phyloP scores from a whole-genome alignment of 2,888 invertebrate species.

The Alcis repandata region DNA sequence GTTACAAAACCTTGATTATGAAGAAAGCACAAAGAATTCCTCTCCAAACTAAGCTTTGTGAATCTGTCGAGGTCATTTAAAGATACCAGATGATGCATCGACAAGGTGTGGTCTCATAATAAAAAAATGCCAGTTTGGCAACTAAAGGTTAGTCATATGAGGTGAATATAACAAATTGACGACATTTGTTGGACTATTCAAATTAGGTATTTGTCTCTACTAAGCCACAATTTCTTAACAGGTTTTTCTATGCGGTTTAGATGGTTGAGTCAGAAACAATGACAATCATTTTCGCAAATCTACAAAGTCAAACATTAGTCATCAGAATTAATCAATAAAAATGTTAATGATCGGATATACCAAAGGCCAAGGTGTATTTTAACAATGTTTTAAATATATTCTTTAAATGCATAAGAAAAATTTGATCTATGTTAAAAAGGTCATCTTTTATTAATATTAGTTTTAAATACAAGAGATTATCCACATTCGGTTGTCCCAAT shows the following conservation, averaged over 20 bases:
- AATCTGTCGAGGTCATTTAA: too few relatives aligned
- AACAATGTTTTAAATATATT: slow-evolving; percentile 6
- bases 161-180: too few relatives aligned
- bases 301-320: not conserved
- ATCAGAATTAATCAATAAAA: slow-evolving; percentile 16
- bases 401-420: slow-evolving; percentile 10
- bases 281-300: slow-evolving; percentile 2
- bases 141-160: too few relatives aligned
- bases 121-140: too few relatives aligned
- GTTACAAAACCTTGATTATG: too few relatives aligned
- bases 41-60: too few relatives aligned
- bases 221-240: not conserved
- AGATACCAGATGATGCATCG: too few relatives aligned
- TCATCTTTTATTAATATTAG: not conserved
- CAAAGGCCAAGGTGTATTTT: slow-evolving; percentile 25
- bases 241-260: not conserved
- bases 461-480: not conserved
- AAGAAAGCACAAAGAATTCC: too few relatives aligned
- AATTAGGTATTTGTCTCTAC: not conserved
- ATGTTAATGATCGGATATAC: not conserved
- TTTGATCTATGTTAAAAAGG: slow-evolving; percentile 21
- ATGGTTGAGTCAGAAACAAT: slow-evolving; percentile 6
- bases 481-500: not conserved
- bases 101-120: too few relatives aligned
- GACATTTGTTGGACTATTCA: not conserved